These are phyloP conservation scores for Drosophila grimshawi DNA, from an alignment of 1,140 invertebrate species.

Conservation along the genomic window DNA sequence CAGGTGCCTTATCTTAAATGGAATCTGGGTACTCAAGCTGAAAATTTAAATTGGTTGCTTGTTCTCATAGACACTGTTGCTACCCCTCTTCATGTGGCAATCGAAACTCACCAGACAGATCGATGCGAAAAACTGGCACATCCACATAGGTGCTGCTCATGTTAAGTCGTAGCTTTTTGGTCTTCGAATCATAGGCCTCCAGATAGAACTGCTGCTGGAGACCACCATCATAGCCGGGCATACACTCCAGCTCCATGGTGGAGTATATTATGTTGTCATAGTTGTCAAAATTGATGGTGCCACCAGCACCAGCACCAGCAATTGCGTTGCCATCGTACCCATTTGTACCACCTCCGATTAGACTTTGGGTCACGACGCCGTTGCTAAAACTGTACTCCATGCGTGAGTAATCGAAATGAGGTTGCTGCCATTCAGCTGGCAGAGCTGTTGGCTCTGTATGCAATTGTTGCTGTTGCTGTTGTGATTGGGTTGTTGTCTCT, in stretches of 20 bases:
- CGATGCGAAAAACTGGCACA: constrained; percentile 89
- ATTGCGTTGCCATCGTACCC: constrained; percentile 50
- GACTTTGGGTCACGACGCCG: constrained; percentile 77
- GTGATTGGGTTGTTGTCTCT: constrained; percentile 46
- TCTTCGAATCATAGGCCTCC: constrained; percentile 91
- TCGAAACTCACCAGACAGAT: constrained; percentile 81
- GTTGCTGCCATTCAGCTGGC: constrained; percentile 68
- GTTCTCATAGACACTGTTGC: no score
- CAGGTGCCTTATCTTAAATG: no score
- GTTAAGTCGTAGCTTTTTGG: constrained; percentile 89
- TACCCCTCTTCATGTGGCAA: no score
- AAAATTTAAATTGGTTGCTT: no score
- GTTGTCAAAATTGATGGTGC: constrained; percentile 82
- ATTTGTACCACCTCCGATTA: constrained; percentile 54
- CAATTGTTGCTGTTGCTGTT: constrained; percentile 12
- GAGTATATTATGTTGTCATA: constrained; percentile 84
- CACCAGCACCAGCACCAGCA: constrained; percentile 43
- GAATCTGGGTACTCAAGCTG: no score
- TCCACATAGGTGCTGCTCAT: constrained; percentile 86
- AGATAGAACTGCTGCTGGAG: constrained; percentile 92
- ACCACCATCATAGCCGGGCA: constrained; percentile 91
- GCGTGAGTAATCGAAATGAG: constrained; percentile 83
- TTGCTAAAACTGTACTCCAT: constrained; percentile 83
- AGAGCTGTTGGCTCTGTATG: constrained; percentile 8
- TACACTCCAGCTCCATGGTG: constrained; percentile 83